Conservation (phyloP, 1,140 invertebrate genomes). For the Drosophila tsacasi region DNA sequence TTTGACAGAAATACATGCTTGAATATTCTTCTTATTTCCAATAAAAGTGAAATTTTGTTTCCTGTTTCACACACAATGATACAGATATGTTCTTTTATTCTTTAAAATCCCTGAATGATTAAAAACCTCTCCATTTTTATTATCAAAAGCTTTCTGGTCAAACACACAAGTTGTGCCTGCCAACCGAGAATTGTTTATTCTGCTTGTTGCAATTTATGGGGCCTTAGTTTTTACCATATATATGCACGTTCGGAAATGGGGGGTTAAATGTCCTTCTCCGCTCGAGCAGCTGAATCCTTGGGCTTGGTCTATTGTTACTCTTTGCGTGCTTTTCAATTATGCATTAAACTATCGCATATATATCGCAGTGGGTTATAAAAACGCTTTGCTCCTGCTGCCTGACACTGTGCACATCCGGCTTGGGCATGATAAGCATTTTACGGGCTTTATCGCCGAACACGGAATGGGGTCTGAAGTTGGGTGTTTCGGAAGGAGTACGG, state of each 20-base stretch:
- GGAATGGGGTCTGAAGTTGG: conserved; percentile 16
- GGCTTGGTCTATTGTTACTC: conserved; percentile 61
- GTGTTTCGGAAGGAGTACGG: neutral
- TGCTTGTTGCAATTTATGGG: conserved; percentile 11
- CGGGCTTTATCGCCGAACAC: conserved; percentile 69
- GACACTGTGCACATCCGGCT: conserved; percentile 80
- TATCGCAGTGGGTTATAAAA: conserved; percentile 51
- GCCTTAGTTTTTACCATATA: neutral
- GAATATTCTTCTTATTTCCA: neutral
- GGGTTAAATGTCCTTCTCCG: conserved; percentile 44
- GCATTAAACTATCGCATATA: conserved; percentile 70
- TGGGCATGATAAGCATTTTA: conserved; percentile 79
- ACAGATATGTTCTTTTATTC: neutral
- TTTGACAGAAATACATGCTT: neutral
- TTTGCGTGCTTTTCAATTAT: conserved; percentile 83
- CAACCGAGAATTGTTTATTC: conserved; percentile 23
- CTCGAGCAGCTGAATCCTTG: conserved; percentile 6
- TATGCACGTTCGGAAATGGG: conserved; percentile 20
- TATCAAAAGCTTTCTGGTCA: conserved; percentile 10
- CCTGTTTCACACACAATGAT: neutral
- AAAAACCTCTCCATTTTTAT: conserved; percentile 10
- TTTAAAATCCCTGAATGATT: neutral
- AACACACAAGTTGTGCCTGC: conserved; percentile 7
- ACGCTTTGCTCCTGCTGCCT: conserved; percentile 66
- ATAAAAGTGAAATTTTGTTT: neutral